Conservation (phyloP, 2,113 vertebrate genomes). For the Corythaeola cristata region DNA sequence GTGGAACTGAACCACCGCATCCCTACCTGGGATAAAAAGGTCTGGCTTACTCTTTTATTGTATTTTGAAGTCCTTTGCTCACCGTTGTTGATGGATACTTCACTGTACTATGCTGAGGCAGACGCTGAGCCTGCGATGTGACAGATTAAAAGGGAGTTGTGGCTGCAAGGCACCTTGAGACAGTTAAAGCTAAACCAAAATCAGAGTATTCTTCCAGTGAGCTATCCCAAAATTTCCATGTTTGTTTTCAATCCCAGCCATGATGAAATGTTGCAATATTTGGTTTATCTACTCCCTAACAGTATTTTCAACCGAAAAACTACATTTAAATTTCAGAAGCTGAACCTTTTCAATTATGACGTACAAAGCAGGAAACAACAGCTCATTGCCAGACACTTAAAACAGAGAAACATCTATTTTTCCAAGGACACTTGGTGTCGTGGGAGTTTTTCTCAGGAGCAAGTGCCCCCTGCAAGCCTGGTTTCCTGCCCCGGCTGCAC, state of each 20-base stretch:
- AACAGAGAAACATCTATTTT: background rate
- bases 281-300: background rate
- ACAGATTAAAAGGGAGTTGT: background rate
- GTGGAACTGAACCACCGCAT: background rate
- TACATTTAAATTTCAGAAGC: background rate
- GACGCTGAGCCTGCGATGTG: background rate
- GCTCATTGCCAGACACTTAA: background rate
- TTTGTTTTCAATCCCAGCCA: background rate
- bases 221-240: background rate
- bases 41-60: background rate
- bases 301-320: background rate
- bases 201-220: background rate
- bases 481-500: background rate
- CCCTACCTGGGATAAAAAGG: background rate
- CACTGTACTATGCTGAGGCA: background rate
- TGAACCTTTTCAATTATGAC: background rate
- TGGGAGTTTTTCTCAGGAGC: background rate
- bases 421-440: fast-evolving
- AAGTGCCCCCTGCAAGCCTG: background rate
- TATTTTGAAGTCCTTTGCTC: background rate
- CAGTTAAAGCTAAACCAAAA: background rate
- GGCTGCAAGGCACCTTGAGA: background rate
- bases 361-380: background rate
- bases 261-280: background rate
- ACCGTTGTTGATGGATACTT: background rate